A percentile compares a stretch with the other conserved stretches of the same genome.
These are phyloP conservation scores for Synergus gifuensis DNA, from an alignment of 2,888 invertebrate species.

Conservation along the genomic window DNA sequence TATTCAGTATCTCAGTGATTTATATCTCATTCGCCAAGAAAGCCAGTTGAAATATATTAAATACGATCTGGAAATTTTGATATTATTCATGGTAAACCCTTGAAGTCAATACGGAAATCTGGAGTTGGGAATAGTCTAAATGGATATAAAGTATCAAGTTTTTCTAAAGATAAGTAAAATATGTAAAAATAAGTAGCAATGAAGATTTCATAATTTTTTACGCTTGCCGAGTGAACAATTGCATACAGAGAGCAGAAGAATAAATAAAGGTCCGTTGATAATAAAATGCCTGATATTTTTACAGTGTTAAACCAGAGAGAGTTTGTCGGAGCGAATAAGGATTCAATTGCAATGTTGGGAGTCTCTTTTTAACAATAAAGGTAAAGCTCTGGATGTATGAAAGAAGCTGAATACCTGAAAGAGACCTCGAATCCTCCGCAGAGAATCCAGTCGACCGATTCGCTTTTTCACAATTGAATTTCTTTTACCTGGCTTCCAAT, in stretches of 20 bases:
- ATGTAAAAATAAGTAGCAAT: constrained; percentile 17
- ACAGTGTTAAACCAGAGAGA: constrained; percentile 18
- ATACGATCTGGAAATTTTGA: not conserved
- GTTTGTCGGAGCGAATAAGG: constrained; percentile 37
- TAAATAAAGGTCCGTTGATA: not conserved
- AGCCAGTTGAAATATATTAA: not conserved
- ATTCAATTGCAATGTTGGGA: constrained; percentile 13
- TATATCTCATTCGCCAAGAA: not conserved
- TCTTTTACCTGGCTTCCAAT: constrained; percentile 54
- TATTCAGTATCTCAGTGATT: not conserved
- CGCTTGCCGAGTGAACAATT: not conserved
- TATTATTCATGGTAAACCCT: too few relatives aligned
- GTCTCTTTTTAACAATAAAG: constrained; percentile 4
- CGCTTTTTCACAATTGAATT: constrained; percentile 60
- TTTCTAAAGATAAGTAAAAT: too few relatives aligned
- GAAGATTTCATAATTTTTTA: constrained; percentile 26
- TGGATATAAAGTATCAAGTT: not conserved
- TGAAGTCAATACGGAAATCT: too few relatives aligned
- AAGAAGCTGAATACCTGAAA: constrained; percentile 55
- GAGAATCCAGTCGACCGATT: constrained; percentile 49
- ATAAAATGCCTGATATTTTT: constrained; percentile 37
- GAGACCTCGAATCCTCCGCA: constrained; percentile 36
- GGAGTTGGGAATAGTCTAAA: not conserved
- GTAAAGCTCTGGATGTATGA: constrained; percentile 15
- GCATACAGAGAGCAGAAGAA: not conserved